phyloP scores from a whole-genome alignment of 2,797 vertebrate genomes.

The Glyptemys insculpta region DNA sequence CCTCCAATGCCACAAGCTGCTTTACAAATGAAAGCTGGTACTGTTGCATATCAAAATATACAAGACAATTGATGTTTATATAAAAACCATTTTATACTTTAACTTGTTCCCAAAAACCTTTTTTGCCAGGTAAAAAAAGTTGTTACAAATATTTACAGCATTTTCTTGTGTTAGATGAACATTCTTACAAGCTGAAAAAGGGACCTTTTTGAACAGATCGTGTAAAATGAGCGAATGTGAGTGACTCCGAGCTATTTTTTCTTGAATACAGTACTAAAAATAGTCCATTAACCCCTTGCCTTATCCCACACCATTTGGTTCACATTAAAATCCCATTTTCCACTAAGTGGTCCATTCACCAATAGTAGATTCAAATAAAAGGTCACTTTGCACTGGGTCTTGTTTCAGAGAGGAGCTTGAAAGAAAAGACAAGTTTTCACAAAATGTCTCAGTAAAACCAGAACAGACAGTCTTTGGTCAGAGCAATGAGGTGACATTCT shows the following conservation, averaged over 20 bases:
- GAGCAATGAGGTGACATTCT: constrained; percentile 75
- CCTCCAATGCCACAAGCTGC: constrained; percentile 82
- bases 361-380: constrained; percentile 64
- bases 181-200: constrained; percentile 80
- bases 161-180: constrained; percentile 82
- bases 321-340: constrained; percentile 62
- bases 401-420: constrained; percentile 58
- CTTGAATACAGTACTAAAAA: constrained; percentile 76
- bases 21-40: constrained; percentile 88
- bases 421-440: constrained; percentile 50
- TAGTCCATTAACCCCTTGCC: constrained; percentile 36
- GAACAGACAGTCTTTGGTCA: constrained; percentile 81
- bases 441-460: constrained; percentile 65
- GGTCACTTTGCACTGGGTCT: constrained; percentile 63
- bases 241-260: constrained; percentile 59
- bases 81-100: constrained; percentile 84
- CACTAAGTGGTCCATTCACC: constrained; percentile 63
- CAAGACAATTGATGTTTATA: constrained; percentile 84
- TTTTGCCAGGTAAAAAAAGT: constrained; percentile 79
- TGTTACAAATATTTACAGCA: constrained; percentile 87
- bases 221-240: constrained; percentile 66
- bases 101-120: constrained; percentile 85
- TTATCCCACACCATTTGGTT: constrained; percentile 65
- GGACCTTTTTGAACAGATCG: constrained; percentile 74
- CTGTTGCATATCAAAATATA: constrained; percentile 90